These are phyloP conservation scores for Lipotes vexillifer DNA, from an alignment of 2,113 vertebrate genomes.

Conservation along the genomic window DNA sequence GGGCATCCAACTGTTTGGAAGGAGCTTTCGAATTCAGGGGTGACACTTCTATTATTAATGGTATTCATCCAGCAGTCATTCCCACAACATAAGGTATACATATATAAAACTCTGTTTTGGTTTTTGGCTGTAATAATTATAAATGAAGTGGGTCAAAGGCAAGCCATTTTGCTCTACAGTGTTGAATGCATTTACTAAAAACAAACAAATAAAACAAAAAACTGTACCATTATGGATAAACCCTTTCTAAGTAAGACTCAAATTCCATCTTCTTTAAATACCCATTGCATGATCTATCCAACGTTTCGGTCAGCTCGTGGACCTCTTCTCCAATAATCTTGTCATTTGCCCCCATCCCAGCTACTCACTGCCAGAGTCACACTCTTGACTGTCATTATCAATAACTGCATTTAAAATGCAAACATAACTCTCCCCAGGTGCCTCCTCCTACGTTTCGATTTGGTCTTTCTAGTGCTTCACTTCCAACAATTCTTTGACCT, in stretches of 20 bases:
- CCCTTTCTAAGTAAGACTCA: background rate
- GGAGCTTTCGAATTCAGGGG: background rate
- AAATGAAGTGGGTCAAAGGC: background rate
- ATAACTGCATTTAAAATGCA: background rate
- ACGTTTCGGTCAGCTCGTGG: background rate
- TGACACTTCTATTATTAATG: background rate
- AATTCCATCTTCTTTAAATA: background rate
- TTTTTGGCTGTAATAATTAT: background rate
- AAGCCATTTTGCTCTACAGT: background rate
- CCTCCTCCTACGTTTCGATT: background rate
- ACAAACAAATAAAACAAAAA: background rate
- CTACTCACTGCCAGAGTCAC: background rate
- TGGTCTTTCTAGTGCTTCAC: background rate
- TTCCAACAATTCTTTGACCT: background rate
- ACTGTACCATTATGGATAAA: background rate
- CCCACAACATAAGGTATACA: background rate
- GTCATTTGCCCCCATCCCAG: background rate
- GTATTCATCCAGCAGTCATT: background rate
- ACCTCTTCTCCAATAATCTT: background rate
- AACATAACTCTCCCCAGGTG: background rate
- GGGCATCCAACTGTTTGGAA: background rate
- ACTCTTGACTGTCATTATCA: background rate
- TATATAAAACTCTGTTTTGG: background rate
- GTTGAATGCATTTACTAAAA: background rate
- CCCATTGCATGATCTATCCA: too few relatives aligned